A percentile compares a stretch with the other conserved stretches of the same genome.
Conservation (phyloP, 2,888 invertebrate species). For the Elysia crispata region DNA sequence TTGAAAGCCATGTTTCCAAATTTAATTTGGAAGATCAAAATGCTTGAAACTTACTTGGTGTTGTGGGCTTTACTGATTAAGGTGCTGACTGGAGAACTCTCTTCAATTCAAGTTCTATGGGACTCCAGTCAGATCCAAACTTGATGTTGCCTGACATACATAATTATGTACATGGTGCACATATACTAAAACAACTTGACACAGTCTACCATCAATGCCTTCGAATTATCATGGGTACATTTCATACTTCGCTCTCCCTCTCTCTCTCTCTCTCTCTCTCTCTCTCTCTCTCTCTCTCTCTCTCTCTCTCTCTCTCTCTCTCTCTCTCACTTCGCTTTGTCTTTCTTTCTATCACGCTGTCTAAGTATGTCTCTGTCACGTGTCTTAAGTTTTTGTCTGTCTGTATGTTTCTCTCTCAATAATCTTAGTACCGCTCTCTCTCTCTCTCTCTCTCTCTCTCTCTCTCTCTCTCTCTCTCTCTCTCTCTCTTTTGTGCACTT, state of each 20-base stretch:
- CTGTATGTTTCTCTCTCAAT: slow-evolving; percentile 21
- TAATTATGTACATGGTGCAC: too few relatives aligned
- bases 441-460: background rate
- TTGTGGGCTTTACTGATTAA: too few relatives aligned
- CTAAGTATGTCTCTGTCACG: background rate
- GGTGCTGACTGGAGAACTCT: too few relatives aligned
- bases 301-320: slow-evolving; percentile 20
- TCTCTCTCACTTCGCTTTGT: slow-evolving; percentile 13
- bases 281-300: slow-evolving; percentile 23
- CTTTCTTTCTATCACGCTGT: slow-evolving; percentile 7
- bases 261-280: slow-evolving; percentile 26
- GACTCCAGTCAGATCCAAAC: too few relatives aligned
- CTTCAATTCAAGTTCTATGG: too few relatives aligned
- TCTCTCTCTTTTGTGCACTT: slow-evolving; percentile 21
- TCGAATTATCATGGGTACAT: too few relatives aligned
- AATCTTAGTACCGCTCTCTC: slow-evolving; percentile 10
- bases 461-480: slow-evolving; percentile 20
- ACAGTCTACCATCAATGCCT: too few relatives aligned
- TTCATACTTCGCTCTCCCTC: slow-evolving; percentile 3
- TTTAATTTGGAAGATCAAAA: too few relatives aligned
- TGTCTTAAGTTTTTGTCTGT: slow-evolving; percentile 1
- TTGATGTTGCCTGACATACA: too few relatives aligned
- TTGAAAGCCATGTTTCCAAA: too few relatives aligned
- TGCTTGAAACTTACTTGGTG: too few relatives aligned
- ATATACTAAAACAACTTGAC: too few relatives aligned